Conservation (phyloP, 2,888 invertebrate species). For the Agriopis marginaria region DNA sequence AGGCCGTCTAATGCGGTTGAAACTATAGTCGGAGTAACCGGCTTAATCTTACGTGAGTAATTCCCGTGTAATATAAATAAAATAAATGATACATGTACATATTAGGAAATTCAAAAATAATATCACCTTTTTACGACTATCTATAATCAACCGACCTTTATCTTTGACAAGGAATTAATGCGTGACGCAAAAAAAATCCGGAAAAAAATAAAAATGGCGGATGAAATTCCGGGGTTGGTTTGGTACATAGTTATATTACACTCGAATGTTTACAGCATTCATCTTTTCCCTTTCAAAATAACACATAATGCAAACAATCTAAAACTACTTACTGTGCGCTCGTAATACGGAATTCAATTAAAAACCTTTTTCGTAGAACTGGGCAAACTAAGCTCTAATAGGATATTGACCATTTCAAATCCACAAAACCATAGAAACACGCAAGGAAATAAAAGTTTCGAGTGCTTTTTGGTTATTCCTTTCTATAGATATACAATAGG, state of each 20-base stretch:
- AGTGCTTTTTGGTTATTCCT: constrained; percentile 72
- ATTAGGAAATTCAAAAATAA: no score
- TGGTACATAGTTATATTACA: neutral
- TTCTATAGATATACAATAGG: constrained; percentile 71
- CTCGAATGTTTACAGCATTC: neutral
- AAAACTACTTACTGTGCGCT: constrained; percentile 23
- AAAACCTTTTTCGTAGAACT: constrained; percentile 55
- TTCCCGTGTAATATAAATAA: no score
- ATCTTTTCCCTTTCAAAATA: constrained; percentile 1
- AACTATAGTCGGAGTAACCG: no score
- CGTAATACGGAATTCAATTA: constrained; percentile 47
- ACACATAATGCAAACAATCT: constrained; percentile 8
- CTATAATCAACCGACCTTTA: no score
- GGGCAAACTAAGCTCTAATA: constrained; percentile 66
- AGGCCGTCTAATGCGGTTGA: no score
- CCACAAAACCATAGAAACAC: constrained; percentile 63
- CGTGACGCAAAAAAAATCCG: no score
- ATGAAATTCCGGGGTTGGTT: neutral
- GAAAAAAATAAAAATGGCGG: no score
- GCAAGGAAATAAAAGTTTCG: constrained; percentile 74
- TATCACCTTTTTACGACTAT: no score
- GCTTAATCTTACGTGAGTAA: no score
- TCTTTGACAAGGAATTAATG: no score
- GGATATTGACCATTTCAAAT: constrained; percentile 68
- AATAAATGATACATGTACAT: no score